Evolutionary conservation across 2,113 vertebrate species (phyloP).

Genomic region (Sorex fumeus): DNA sequence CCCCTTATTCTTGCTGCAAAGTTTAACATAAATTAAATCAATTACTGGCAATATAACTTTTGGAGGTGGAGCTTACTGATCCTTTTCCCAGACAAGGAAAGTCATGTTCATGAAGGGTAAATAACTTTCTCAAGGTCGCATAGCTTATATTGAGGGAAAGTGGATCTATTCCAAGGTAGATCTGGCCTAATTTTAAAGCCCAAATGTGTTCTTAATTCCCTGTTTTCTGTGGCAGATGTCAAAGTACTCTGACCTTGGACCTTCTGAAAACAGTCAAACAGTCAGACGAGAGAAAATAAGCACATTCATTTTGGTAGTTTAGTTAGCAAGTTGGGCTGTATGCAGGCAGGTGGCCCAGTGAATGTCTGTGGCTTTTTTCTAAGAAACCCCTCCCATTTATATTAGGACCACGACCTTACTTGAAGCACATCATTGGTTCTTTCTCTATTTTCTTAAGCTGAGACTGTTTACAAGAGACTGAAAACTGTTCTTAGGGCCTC

Average conservation of each 20-base stretch:
- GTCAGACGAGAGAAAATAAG: slow-evolving; percentile 26
- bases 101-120: background rate
- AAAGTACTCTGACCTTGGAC: background rate
- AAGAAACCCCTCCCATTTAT: background rate
- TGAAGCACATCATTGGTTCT: background rate
- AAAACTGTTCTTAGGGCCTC: background rate
- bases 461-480: slow-evolving; percentile 47
- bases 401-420: background rate
- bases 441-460: slow-evolving; percentile 23
- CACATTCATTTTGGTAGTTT: background rate
- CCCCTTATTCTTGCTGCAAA: background rate
- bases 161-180: background rate
- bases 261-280: slow-evolving; percentile 39
- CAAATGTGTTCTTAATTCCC: background rate
- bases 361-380: background rate
- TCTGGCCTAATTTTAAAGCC: background rate
- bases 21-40: background rate
- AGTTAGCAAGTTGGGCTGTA: background rate
- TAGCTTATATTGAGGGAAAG: background rate
- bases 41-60: background rate
- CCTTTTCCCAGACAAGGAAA: slow-evolving; percentile 3
- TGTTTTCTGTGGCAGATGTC: background rate
- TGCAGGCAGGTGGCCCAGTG: too few species aligned
- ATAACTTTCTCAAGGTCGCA: background rate
- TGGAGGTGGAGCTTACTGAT: background rate